Evolutionary conservation across 2,113 vertebrate species (phyloP).

Genomic region (Athene cunicularia): DNA sequence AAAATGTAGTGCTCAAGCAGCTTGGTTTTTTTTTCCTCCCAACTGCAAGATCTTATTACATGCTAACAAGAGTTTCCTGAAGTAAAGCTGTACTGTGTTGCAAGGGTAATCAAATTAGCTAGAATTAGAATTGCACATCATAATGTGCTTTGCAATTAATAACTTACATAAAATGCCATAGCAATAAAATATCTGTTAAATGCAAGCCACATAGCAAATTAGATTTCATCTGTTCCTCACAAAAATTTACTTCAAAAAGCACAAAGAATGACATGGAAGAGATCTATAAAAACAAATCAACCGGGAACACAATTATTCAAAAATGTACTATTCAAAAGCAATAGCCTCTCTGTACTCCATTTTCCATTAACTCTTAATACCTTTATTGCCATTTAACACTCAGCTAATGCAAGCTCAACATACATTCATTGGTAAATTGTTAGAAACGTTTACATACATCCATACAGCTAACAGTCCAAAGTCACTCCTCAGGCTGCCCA

Average conservation of each 20-base stretch:
- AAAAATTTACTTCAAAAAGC: conserved; percentile 46
- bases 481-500: conserved; percentile 24
- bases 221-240: conserved; percentile 44
- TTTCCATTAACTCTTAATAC: conserved; percentile 72
- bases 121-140: conserved; percentile 48
- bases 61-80: conserved; percentile 24
- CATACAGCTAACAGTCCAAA: conserved; percentile 1
- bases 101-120: conserved; percentile 63
- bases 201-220: conserved; percentile 48
- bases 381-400: conserved; percentile 63
- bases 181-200: conserved; percentile 60
- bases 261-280: conserved; percentile 31
- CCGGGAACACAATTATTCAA: conserved; percentile 65
- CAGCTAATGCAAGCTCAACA: conserved; percentile 48
- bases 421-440: conserved; percentile 57
- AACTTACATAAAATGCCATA: conserved; percentile 53
- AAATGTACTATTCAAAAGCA: conserved; percentile 55
- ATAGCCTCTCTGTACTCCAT: conserved; percentile 43
- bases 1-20: not conserved
- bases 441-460: not conserved
- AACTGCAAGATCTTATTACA: conserved; percentile 8
- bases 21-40: not conserved
- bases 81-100: conserved; percentile 30
- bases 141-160: conserved; percentile 59
- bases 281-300: conserved; percentile 71